Base-by-base conservation (phyloP, 2,797 vertebrate genomes). In the Gadopsis bispinosus region DNA sequence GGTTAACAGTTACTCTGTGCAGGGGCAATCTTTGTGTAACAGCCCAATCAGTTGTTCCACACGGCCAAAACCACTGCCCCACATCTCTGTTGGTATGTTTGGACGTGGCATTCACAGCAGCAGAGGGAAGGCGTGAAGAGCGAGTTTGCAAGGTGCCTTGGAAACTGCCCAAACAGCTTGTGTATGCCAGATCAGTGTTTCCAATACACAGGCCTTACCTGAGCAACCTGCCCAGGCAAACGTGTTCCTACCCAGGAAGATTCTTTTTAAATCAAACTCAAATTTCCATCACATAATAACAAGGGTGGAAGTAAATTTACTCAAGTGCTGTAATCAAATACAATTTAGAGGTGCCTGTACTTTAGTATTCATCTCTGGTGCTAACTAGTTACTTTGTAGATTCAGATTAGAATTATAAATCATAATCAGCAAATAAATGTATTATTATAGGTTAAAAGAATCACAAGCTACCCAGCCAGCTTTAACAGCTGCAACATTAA, bases 181-280 rank as follows among this genome's bases (percentile, higher is more conserved):
- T 84, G 67, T 72, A 56, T 79, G 89, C 81, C 83, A 91, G 75
- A 84, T 89, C 70, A 79, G 31, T 86, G 74, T 86, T 86, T 92
- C 79, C 77, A 86, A 76, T 84, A 83, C 76, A 87, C 72, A 71
- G 75, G 62, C 77, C 73, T 83, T 71, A 86, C 67, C 81, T 88
- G 79, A 88, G 83, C 83, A 89, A 45, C 33, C 33, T 69, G 85
- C 89, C 82, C 75, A 87, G 73, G 62, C 17, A 87, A 90, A 92
- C 79, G 55, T 64, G 56, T 77, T 78, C 54, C 67, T 55, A 74
- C 67, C 72, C 81, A 72, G 67, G 69, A 82, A 79, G 71, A 64
- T 69, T 80, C 41, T 79, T 81, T 85, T 81, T 60, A 71, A 73
- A 67, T 77, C 33, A 82, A 83, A 84, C 73, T 88, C 53, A 69